A percentile compares a stretch with the other conserved stretches of the same genome.
Evolutionary conservation across 2,797 vertebrate species (phyloP).

Genomic region (Selene dorsalis): DNA sequence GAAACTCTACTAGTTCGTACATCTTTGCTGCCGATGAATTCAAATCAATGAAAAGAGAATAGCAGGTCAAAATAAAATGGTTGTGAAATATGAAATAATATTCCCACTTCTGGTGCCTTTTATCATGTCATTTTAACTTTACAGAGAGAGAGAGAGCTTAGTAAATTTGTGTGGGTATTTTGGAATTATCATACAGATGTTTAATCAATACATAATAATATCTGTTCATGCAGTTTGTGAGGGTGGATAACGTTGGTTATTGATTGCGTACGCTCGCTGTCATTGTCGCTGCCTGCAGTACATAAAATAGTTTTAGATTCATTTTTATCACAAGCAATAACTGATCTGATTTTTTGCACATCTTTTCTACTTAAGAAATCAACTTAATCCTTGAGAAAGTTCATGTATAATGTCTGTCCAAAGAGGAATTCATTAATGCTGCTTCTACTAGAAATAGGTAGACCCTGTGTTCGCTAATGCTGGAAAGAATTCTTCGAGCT

Average conservation of each 20-base stretch:
- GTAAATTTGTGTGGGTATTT: too few relatives aligned
- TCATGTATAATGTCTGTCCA: background rate
- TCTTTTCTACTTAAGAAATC: slow-evolving; percentile 3
- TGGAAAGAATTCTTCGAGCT: background rate
- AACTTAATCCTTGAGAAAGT: background rate
- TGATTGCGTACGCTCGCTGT: background rate
- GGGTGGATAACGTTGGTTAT: background rate
- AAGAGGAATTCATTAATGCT: background rate
- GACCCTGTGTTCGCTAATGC: background rate
- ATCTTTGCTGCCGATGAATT: background rate
- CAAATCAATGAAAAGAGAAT: background rate
- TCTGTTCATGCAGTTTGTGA: background rate
- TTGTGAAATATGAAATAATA: background rate
- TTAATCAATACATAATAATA: background rate
- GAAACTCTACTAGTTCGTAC: background rate
- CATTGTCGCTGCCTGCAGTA: background rate
- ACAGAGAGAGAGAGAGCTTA: background rate
- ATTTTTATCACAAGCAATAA: slow-evolving; percentile 17
- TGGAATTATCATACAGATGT: background rate
- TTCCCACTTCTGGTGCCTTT: background rate
- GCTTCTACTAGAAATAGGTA: background rate
- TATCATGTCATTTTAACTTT: background rate
- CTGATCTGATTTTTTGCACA: slow-evolving; percentile 13
- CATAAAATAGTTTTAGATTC: background rate
- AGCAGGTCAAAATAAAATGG: background rate